Percentiles rank a stretch among this genome's conserved stretches.
These are phyloP conservation scores for Brachionus angularis DNA, from an alignment of 1,140 invertebrate species.

Conservation along the genomic window DNA sequence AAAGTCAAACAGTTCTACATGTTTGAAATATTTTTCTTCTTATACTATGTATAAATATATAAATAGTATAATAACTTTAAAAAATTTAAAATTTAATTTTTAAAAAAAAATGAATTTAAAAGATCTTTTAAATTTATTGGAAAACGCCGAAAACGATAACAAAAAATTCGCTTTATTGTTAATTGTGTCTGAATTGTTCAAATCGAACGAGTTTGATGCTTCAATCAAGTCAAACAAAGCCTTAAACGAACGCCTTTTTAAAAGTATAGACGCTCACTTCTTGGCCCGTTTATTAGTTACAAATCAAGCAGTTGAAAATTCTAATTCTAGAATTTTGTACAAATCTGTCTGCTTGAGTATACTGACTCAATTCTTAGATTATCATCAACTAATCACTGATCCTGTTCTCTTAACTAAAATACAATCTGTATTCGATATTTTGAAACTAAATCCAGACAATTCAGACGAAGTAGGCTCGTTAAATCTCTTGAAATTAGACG, in stretches of 20 bases:
- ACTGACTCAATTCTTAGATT: constrained; percentile 25
- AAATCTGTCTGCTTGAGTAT: constrained; percentile 33
- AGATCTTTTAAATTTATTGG: background rate
- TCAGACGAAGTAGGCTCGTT: too few relatives aligned
- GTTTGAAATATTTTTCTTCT: too few relatives aligned
- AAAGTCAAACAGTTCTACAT: too few relatives aligned
- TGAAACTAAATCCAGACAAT: background rate
- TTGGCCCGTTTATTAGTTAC: constrained; percentile 28
- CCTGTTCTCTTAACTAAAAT: constrained; percentile 33
- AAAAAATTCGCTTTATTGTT: constrained; percentile 37
- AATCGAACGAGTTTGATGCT: constrained; percentile 30
- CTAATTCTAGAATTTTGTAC: constrained; percentile 8
- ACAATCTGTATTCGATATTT: constrained; percentile 6
- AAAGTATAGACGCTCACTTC: constrained; percentile 24
- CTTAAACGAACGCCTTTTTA: constrained; percentile 2
- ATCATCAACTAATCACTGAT: constrained; percentile 17
- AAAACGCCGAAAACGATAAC: constrained; percentile 23
- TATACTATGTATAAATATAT: too few relatives aligned
- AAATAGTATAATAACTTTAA: too few relatives aligned
- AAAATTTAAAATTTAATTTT: too few relatives aligned
- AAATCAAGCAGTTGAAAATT: constrained; percentile 23
- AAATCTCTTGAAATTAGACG: background rate
- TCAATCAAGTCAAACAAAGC: background rate
- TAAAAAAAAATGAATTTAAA: constrained; percentile 35
- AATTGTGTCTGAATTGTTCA: constrained; percentile 10